Evolutionary conservation across 2,113 vertebrate genomes (phyloP).

Genomic region (Callopanchax toddi): DNA sequence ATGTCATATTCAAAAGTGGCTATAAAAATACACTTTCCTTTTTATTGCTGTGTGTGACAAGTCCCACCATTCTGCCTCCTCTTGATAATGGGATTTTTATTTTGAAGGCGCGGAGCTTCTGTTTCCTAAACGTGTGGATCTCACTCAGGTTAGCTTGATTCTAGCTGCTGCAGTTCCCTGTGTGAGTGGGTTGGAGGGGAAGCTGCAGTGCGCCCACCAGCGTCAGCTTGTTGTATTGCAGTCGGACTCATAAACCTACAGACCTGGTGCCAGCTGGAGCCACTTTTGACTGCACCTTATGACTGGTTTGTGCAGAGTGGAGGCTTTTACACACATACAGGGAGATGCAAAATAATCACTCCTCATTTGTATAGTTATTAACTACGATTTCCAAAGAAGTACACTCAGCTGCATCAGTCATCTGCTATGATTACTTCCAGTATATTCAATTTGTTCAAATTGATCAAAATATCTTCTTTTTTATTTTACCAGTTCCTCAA

Average conservation of each 20-base stretch:
- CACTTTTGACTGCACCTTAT: constrained; percentile 37
- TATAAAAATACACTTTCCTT: no score
- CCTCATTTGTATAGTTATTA: constrained; percentile 12
- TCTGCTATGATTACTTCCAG: no score
- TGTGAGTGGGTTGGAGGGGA: constrained; percentile 29
- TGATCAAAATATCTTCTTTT: no score
- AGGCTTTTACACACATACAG: constrained; percentile 1
- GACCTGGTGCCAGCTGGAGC: constrained; percentile 20
- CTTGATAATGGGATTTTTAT: constrained; percentile 22
- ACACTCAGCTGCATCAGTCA: constrained; percentile 2
- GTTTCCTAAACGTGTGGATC: constrained; percentile 26
- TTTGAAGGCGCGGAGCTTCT: constrained; percentile 15
- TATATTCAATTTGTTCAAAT: no score
- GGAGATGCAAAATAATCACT: no score
- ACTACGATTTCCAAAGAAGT: not conserved
- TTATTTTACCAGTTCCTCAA: no score
- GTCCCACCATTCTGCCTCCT: not conserved
- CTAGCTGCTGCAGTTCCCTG: constrained; percentile 22
- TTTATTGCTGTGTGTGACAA: no score
- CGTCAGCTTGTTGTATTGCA: constrained; percentile 68
- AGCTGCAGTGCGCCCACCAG: constrained; percentile 73
- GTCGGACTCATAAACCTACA: constrained; percentile 15
- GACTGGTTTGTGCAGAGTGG: constrained; percentile 1
- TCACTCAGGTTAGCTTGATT: constrained; percentile 25
- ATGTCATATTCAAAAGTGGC: no score